Conservation (phyloP, 2,888 invertebrate genomes). For the Tipula helvola region DNA sequence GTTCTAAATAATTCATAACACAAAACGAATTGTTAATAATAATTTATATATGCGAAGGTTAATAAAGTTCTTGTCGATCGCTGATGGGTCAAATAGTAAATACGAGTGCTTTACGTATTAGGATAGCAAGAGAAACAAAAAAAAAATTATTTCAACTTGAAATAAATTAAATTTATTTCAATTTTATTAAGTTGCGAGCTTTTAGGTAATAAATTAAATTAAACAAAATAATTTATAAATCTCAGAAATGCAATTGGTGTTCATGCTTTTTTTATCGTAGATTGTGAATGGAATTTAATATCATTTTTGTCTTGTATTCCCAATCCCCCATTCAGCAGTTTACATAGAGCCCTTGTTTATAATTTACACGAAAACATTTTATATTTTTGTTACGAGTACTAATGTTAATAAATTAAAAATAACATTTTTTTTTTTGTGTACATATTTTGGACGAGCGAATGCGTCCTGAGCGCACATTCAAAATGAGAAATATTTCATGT, state of each 20-base stretch:
- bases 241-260: background rate
- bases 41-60: background rate
- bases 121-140: background rate
- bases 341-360: background rate
- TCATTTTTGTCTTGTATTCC: background rate
- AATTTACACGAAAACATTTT: background rate
- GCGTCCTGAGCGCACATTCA: too few relatives aligned
- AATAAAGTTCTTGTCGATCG: background rate
- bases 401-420: background rate
- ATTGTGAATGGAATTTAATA: background rate
- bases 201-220: background rate
- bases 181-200: background rate
- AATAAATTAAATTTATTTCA: background rate
- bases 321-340: background rate
- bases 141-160: background rate
- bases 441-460: background rate
- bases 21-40: background rate
- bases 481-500: too few relatives aligned
- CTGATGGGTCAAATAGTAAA: background rate
- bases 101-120: too few relatives aligned
- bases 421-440: background rate
- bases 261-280: background rate
- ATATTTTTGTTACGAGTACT: background rate
- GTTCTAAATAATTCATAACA: background rate
- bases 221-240: background rate